Conservation (phyloP, 2,888 invertebrate genomes). For the Sinopyrophorus schimmeli region DNA sequence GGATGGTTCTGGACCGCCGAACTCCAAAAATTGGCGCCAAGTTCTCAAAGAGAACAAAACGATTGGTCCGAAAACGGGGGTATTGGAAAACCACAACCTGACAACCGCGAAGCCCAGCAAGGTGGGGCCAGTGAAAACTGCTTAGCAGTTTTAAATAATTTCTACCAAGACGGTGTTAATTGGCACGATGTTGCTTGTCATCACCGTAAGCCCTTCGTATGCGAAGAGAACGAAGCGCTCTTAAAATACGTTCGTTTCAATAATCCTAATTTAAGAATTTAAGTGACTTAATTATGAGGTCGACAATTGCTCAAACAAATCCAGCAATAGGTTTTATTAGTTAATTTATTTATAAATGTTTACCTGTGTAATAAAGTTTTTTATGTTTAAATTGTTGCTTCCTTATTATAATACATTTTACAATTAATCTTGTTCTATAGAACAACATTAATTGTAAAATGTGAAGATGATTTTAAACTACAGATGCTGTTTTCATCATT, state of each 20-base stretch:
- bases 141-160: constrained; percentile 82
- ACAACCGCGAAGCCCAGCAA: constrained; percentile 80
- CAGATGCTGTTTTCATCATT: too few relatives aligned
- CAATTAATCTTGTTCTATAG: too few relatives aligned
- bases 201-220: constrained; percentile 85
- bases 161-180: constrained; percentile 88
- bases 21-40: constrained; percentile 81
- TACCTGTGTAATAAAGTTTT: constrained; percentile 7
- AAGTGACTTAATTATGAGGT: too few relatives aligned
- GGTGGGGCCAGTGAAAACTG: constrained; percentile 86
- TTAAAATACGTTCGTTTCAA: constrained; percentile 82
- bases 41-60: constrained; percentile 78
- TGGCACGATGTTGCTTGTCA: constrained; percentile 93
- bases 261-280: constrained; percentile 77
- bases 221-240: constrained; percentile 87
- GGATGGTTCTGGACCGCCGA: constrained; percentile 95
- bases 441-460: too few relatives aligned
- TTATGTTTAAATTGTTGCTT: too few relatives aligned
- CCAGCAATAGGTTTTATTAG: too few relatives aligned
- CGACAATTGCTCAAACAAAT: too few relatives aligned
- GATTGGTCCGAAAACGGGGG: constrained; percentile 90
- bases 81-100: constrained; percentile 84
- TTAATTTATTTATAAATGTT: constrained; percentile 4
- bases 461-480: too few relatives aligned
- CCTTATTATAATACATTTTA: too few relatives aligned